A percentile compares a stretch with the other conserved stretches of the same genome.
phyloP scores from a whole-genome alignment of 2,888 invertebrate genomes.

The Stramonita haemastoma region DNA sequence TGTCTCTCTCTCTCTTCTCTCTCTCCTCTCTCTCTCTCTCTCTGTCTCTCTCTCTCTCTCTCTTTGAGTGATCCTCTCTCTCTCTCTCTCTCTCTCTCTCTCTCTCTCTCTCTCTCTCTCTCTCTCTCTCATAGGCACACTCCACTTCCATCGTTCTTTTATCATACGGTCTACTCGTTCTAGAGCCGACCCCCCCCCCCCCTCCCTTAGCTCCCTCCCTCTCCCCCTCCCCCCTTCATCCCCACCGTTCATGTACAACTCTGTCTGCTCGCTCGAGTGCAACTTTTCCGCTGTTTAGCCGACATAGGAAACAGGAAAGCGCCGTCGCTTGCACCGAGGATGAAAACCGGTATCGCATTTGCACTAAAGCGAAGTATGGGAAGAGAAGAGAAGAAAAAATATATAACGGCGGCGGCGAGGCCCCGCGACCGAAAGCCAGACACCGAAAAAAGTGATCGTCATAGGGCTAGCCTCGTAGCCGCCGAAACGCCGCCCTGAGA shows the following conservation, averaged over 20 bases:
- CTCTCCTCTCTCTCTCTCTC: neutral
- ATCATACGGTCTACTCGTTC: no score
- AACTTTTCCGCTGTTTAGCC: neutral
- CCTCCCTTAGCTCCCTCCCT: neutral
- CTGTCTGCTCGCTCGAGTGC: neutral
- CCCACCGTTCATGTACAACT: neutral
- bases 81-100: neutral
- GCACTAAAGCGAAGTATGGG: no score
- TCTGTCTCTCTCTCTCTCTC: slow-evolving; percentile 14
- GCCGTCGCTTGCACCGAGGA: no score
- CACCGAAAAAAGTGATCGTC: no score
- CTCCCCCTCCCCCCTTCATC: neutral
- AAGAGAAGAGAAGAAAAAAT: no score
- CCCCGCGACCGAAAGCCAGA: no score
- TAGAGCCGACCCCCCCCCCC: neutral
- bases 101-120: neutral
- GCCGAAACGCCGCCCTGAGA: no score
- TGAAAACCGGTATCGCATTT: no score
- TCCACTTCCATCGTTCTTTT: no score
- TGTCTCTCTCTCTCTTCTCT: neutral
- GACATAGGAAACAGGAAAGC: neutral
- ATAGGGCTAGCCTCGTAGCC: no score
- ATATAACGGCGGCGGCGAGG: no score
- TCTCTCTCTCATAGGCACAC: neutral
- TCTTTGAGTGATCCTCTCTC: neutral